Conservation (phyloP, 2,888 invertebrate genomes). For the Plemyria rubiginata region DNA sequence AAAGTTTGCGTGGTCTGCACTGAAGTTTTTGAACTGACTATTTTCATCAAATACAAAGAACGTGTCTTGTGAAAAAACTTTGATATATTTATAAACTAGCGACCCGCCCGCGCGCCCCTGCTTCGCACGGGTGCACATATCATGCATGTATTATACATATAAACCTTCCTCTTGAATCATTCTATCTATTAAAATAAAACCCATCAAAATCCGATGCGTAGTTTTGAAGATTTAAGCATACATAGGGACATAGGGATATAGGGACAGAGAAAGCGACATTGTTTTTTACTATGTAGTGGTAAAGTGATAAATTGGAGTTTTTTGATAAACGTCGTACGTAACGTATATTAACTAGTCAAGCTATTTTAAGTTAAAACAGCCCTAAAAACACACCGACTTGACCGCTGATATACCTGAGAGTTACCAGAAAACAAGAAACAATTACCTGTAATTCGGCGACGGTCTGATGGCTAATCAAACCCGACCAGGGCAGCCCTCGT, state of each 20-base stretch:
- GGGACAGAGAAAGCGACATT: too few relatives aligned
- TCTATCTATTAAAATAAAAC: too few relatives aligned
- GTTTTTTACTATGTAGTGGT: too few relatives aligned
- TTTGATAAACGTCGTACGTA: too few relatives aligned
- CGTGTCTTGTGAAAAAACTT: background rate
- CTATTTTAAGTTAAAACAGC: background rate
- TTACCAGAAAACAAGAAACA: slow-evolving; percentile 39
- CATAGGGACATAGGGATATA: too few relatives aligned
- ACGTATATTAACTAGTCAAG: background rate
- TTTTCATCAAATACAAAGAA: background rate
- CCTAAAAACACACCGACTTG: background rate
- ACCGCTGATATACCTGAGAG: background rate
- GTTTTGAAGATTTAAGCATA: too few relatives aligned
- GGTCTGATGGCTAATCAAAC: slow-evolving; percentile 43
- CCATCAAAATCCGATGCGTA: too few relatives aligned
- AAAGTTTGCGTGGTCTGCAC: slow-evolving; percentile 1
- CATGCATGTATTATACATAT: too few relatives aligned
- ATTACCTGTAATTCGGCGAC: slow-evolving; percentile 38
- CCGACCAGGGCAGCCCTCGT: slow-evolving; percentile 26
- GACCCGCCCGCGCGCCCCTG: too few relatives aligned
- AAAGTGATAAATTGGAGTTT: too few relatives aligned
- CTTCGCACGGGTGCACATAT: too few relatives aligned
- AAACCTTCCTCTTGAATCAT: too few relatives aligned
- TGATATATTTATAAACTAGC: background rate
- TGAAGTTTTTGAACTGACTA: background rate